phyloP scores from a whole-genome alignment of 2,888 invertebrate genomes.

The Saturnia pavonia region DNA sequence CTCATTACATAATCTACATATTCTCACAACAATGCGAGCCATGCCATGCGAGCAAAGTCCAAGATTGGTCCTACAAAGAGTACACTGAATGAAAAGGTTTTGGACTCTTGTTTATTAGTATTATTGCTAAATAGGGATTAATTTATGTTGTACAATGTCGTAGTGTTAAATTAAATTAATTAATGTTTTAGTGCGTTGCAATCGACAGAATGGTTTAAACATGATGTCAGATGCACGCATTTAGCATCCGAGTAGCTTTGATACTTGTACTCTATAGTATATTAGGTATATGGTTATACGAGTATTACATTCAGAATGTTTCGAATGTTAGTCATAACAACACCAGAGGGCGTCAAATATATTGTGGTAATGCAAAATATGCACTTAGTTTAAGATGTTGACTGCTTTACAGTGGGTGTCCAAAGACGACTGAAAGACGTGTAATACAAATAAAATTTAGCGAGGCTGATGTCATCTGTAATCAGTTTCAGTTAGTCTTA shows the following conservation, averaged over 20 bases:
- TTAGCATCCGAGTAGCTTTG: conserved; percentile 7
- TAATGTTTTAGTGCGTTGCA: background rate
- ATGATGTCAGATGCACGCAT: conserved; percentile 12
- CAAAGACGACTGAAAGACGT: conserved; percentile 1
- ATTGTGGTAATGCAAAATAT: conserved; percentile 3
- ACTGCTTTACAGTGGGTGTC: conserved; percentile 12
- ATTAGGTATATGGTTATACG: background rate
- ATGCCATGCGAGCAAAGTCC: too few species aligned
- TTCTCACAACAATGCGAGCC: too few species aligned
- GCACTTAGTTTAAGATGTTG: conserved; percentile 8
- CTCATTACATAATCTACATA: too few species aligned
- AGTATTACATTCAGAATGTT: background rate
- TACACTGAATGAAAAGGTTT: background rate
- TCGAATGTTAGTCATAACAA: conserved; percentile 13
- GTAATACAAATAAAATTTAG: conserved; percentile 10
- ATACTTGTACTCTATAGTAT: background rate
- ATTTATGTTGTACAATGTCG: background rate
- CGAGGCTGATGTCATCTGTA: conserved; percentile 7
- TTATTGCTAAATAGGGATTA: background rate
- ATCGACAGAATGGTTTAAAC: background rate
- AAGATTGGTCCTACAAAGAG: background rate
- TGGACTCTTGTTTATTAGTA: background rate
- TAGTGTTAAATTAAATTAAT: background rate
- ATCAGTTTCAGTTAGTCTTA: conserved; percentile 2
- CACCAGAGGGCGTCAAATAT: conserved; percentile 7